These are phyloP conservation scores for Drosophila tani DNA, from an alignment of 1,140 invertebrate species.

Conservation along the genomic window DNA sequence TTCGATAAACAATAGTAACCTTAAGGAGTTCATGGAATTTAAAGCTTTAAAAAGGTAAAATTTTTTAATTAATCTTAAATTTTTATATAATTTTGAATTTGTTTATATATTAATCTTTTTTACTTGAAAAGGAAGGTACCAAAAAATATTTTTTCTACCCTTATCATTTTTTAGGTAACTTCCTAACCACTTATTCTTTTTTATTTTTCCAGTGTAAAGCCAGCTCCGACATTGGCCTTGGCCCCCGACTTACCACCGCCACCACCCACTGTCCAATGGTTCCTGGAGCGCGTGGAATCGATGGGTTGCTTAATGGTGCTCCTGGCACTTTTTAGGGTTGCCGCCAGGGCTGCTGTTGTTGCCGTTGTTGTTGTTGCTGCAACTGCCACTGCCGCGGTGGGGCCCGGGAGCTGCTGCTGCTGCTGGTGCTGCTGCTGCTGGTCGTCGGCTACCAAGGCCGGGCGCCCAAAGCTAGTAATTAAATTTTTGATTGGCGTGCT, in stretches of 20 bases:
- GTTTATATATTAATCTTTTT: too few species aligned
- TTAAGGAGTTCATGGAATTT: too few species aligned
- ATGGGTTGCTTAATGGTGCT: conserved; percentile 62
- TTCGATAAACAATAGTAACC: too few species aligned
- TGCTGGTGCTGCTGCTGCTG: background rate
- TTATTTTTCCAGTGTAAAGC: background rate
- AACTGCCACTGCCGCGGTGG: conserved; percentile 5
- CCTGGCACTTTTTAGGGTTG: conserved; percentile 52
- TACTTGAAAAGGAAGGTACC: too few species aligned
- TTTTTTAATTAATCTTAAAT: too few species aligned
- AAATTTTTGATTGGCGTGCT: conserved; percentile 45
- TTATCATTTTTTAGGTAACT: background rate
- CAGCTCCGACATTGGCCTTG: conserved; percentile 9
- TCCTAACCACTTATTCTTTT: too few species aligned
- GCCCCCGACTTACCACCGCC: conserved; percentile 3
- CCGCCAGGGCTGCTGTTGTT: conserved; percentile 8
- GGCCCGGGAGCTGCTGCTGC: background rate
- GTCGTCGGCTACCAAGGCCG: conserved; percentile 18
- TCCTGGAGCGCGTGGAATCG: conserved; percentile 56
- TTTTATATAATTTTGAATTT: too few species aligned
- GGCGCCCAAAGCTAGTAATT: conserved; percentile 25
- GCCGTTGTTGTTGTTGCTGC: background rate
- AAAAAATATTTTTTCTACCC: too few species aligned
- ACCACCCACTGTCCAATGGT: conserved; percentile 61
- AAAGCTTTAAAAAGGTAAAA: too few species aligned